These are phyloP conservation scores for Aquatica leii DNA, from an alignment of 2,888 invertebrate genomes.

Conservation along the genomic window DNA sequence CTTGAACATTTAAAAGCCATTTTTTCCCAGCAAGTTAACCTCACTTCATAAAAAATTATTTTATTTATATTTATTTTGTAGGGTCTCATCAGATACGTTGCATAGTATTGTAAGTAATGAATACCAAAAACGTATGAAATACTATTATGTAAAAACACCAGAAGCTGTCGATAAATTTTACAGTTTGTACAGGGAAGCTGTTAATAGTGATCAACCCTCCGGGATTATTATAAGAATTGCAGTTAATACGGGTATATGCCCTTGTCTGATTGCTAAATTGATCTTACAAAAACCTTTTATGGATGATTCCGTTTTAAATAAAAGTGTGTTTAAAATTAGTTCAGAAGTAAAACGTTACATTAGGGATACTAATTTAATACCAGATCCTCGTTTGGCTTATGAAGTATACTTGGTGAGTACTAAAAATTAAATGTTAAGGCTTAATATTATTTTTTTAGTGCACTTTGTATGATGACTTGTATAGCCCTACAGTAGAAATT, in stretches of 20 bases:
- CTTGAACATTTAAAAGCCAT: slow-evolving; percentile 66
- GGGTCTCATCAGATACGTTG: slow-evolving; percentile 68
- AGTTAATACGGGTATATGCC: slow-evolving; percentile 63
- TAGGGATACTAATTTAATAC: slow-evolving; percentile 76
- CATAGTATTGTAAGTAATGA: slow-evolving; percentile 76
- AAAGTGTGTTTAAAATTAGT: slow-evolving; percentile 51
- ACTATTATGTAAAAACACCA: slow-evolving; percentile 68
- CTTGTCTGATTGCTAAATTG: slow-evolving; percentile 67
- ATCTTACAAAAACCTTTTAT: slow-evolving; percentile 65
- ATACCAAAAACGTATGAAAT: slow-evolving; percentile 71
- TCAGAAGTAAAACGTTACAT: slow-evolving; percentile 65
- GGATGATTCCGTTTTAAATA: slow-evolving; percentile 39
- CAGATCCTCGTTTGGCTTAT: slow-evolving; percentile 73
- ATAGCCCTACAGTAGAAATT: slow-evolving; percentile 82
- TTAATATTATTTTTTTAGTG: slow-evolving; percentile 66
- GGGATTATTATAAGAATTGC: slow-evolving; percentile 71
- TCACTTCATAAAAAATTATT: slow-evolving; percentile 23
- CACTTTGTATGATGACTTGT: slow-evolving; percentile 81
- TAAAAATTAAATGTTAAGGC: slow-evolving; percentile 27
- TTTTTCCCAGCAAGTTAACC: slow-evolving; percentile 64
- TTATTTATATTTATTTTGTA: slow-evolving; percentile 53
- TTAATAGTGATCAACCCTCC: slow-evolving; percentile 60
- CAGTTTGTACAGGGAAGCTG: slow-evolving; percentile 61
- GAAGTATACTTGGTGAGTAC: slow-evolving; percentile 78
- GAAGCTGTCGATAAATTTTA: slow-evolving; percentile 61